phyloP scores from a whole-genome alignment of 2,888 invertebrate species.

The Cephus runcator region DNA sequence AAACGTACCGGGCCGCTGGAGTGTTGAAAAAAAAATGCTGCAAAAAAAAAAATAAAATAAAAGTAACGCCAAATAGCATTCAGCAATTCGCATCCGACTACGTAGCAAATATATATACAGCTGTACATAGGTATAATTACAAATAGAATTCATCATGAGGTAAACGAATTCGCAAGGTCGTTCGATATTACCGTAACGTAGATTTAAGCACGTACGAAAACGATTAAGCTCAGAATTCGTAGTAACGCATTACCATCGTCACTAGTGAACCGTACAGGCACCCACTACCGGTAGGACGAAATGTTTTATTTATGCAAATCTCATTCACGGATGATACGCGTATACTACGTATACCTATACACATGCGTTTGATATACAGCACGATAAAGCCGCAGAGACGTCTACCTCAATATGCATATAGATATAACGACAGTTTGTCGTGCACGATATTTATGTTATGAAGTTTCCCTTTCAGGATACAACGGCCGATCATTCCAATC shows the following conservation, averaged over 20 bases:
- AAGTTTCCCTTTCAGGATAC: conserved; percentile 44
- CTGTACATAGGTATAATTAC: neutral
- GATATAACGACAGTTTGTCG: neutral
- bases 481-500: conserved; percentile 47
- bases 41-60: neutral
- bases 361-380: neutral
- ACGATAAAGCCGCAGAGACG: neutral
- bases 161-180: neutral
- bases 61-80: neutral
- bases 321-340: neutral
- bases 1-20: neutral
- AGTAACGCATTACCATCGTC: neutral
- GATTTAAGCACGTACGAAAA: neutral
- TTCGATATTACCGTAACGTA: neutral
- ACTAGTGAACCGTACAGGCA: neutral
- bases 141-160: neutral
- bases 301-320: conserved; percentile 9
- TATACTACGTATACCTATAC: neutral
- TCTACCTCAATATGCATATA: neutral
- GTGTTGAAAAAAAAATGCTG: neutral
- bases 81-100: neutral
- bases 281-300: conserved; percentile 28
- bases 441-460: conserved; percentile 41
- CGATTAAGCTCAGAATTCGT: neutral
- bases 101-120: neutral